Conservation (phyloP, 2,113 vertebrate species). For the Eleginops maclovinus region DNA sequence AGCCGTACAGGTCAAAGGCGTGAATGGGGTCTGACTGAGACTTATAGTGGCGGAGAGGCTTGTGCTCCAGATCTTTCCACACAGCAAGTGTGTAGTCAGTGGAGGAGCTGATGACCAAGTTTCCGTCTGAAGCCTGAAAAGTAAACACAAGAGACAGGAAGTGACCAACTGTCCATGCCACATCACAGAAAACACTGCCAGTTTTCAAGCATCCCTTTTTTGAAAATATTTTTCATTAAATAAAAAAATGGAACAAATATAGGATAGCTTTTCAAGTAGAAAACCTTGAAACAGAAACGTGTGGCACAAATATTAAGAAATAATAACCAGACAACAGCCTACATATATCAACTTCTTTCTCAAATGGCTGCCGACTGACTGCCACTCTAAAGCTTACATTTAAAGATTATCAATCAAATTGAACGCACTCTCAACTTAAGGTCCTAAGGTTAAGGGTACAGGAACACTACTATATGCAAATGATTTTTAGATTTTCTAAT, state of each 20-base stretch:
- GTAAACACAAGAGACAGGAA: constrained; percentile 11
- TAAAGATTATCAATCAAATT: no score
- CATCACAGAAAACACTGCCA: background rate
- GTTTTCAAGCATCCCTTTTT: no score
- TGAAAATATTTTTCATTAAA: background rate
- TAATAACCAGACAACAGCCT: no score
- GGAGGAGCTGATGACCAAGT: constrained; percentile 93
- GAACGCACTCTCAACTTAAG: no score
- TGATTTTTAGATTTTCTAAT: no score
- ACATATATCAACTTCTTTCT: background rate
- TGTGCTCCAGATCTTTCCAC: constrained; percentile 97
- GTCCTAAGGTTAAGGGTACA: no score
- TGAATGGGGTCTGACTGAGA: constrained; percentile 94
- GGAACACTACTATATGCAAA: no score
- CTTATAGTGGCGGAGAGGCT: constrained; percentile 93
- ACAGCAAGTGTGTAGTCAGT: constrained; percentile 93
- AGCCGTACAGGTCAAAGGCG: constrained; percentile 92
- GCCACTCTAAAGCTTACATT: background rate
- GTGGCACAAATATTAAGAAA: no score
- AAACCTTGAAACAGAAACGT: background rate
- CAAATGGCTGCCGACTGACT: no score
- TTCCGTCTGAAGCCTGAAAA: constrained; percentile 92
- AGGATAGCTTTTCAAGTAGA: background rate
- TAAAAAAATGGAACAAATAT: background rate
- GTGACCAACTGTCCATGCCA: background rate